A percentile compares a stretch with the other conserved stretches of the same genome.
phyloP scores from a whole-genome alignment of 2,797 vertebrate genomes.

The Ambastaia sidthimunki region DNA sequence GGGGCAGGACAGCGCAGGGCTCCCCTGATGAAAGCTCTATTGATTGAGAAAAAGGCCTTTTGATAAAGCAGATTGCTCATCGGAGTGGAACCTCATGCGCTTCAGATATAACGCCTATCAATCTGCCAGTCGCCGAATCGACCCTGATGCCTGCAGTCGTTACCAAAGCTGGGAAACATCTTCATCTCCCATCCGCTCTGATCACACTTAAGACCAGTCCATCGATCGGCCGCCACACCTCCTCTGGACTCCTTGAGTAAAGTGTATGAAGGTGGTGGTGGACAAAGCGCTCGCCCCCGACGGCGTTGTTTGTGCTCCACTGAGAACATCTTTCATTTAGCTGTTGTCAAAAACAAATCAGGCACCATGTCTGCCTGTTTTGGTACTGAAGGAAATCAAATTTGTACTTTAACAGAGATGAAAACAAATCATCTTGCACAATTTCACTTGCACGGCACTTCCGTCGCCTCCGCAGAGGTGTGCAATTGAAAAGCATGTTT shows the following conservation, averaged over 20 bases:
- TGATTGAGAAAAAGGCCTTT: slow-evolving; percentile 80
- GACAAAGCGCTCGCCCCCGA: slow-evolving; percentile 57
- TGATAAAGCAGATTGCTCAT: slow-evolving; percentile 82
- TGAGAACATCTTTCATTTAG: slow-evolving; percentile 51
- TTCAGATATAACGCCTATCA: slow-evolving; percentile 76
- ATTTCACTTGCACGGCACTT: slow-evolving; percentile 53
- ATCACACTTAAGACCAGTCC: slow-evolving; percentile 69
- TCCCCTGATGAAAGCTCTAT: slow-evolving; percentile 74
- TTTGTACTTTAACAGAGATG: slow-evolving; percentile 57
- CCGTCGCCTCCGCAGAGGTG: slow-evolving; percentile 46
- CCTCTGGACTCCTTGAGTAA: slow-evolving; percentile 62
- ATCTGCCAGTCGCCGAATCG: slow-evolving; percentile 72
- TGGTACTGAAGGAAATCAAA: slow-evolving; percentile 57
- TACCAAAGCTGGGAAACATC: slow-evolving; percentile 36
- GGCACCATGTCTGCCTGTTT: slow-evolving; percentile 44
- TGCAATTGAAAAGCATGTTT: slow-evolving; percentile 39
- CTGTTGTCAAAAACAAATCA: slow-evolving; percentile 58
- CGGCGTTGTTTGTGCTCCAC: slow-evolving; percentile 45
- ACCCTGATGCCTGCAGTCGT: slow-evolving; percentile 61
- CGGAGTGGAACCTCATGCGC: slow-evolving; percentile 78
- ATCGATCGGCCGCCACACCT: slow-evolving; percentile 71
- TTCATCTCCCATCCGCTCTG: slow-evolving; percentile 63
- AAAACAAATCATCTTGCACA: slow-evolving; percentile 60
- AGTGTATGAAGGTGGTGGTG: slow-evolving; percentile 56
- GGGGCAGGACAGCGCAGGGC: slow-evolving; percentile 25